Evolutionary conservation across 2,888 invertebrate genomes (phyloP).

Genomic region (Agriopis leucophaearia): DNA sequence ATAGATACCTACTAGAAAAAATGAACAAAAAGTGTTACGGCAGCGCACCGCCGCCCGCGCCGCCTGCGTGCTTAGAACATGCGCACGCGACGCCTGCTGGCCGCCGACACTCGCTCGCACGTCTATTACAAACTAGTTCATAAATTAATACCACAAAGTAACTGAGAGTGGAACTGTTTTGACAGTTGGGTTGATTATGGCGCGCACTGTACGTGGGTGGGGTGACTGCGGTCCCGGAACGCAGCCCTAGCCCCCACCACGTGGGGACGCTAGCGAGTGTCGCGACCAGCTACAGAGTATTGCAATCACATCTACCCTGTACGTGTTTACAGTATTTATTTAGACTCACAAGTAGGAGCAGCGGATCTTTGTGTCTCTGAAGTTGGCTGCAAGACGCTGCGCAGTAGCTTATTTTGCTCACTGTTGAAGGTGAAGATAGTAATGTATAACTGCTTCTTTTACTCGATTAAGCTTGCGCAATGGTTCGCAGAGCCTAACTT

Average conservation of each 20-base stretch:
- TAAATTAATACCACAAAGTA: constrained; percentile 1
- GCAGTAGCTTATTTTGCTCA: no score
- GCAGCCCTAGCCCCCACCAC: not conserved
- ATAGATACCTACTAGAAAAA: no score
- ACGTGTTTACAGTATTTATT: constrained; percentile 82
- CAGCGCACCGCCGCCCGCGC: constrained; percentile 46
- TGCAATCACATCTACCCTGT: constrained; percentile 85
- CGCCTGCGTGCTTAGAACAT: constrained; percentile 56
- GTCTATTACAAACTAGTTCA: constrained; percentile 30
- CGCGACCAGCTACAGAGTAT: constrained; percentile 81
- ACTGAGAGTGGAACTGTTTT: constrained; percentile 6
- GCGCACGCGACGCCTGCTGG: constrained; percentile 77
- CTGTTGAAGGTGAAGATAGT: no score
- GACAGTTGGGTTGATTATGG: not conserved
- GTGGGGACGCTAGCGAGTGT: constrained; percentile 54
- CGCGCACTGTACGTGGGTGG: not conserved
- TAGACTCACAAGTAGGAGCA: no score
- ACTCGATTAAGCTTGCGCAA: no score
- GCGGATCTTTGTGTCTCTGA: no score
- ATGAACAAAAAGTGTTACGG: not conserved
- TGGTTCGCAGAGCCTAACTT: no score
- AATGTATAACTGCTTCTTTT: no score
- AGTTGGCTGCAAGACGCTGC: no score
- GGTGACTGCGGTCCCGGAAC: constrained; percentile 2
- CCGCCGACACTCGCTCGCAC: constrained; percentile 60